phyloP scores from a whole-genome alignment of 2,797 vertebrate genomes.

The Syndactyla subalaris region DNA sequence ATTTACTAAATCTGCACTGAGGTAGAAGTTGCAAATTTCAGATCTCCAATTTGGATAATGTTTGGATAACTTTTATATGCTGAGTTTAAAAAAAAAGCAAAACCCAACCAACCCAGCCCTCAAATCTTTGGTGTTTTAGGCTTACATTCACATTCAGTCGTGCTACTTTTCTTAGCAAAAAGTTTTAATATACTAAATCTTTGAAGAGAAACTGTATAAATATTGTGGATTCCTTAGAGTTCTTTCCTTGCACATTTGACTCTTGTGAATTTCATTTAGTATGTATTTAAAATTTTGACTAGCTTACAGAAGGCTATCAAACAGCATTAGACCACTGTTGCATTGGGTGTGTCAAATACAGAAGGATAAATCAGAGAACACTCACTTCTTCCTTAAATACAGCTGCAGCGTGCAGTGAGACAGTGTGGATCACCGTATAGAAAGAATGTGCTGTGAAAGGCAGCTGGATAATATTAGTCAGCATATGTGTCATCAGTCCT shows the following conservation, averaged over 20 bases:
- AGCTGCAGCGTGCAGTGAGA: background rate
- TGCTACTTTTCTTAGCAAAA: background rate
- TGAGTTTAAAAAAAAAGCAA: accelerated
- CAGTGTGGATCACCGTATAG: background rate
- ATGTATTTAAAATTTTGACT: background rate
- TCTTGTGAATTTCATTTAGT: background rate
- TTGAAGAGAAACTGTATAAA: background rate
- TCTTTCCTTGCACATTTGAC: background rate
- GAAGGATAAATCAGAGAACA: background rate
- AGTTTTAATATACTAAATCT: background rate
- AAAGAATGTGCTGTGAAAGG: background rate
- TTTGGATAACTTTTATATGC: background rate
- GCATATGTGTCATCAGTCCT: background rate
- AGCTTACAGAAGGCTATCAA: background rate
- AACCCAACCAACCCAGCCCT: background rate
- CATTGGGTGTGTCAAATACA: background rate
- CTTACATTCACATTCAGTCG: background rate
- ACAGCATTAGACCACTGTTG: background rate
- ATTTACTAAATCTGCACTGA: background rate
- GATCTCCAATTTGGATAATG: background rate
- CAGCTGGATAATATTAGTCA: slow-evolving; percentile 46
- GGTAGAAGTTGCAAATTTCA: background rate
- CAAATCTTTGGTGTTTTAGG: background rate
- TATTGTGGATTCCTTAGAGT: background rate
- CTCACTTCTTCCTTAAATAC: background rate